Evolutionary conservation across 2,113 vertebrate species (phyloP).

Genomic region (Hippoglossus stenolepis): DNA sequence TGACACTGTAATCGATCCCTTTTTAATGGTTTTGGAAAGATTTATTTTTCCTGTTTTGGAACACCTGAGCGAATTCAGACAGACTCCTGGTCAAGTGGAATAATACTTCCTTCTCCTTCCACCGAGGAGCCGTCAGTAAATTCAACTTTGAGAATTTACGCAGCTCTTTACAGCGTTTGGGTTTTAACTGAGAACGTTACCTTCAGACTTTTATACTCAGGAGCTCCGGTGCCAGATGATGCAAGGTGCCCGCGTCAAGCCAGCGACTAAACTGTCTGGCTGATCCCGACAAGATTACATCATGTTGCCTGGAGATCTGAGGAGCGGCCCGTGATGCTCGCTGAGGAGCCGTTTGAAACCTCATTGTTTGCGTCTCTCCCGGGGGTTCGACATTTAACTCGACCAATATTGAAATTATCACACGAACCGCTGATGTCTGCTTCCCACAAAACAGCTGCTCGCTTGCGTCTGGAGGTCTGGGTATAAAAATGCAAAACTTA

Average conservation of each 20-base stretch:
- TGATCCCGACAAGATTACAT: conserved; percentile 45
- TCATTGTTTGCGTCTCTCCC: not conserved
- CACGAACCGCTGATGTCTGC: not conserved
- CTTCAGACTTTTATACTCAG: conserved; percentile 50
- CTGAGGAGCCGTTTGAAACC: conserved; percentile 17
- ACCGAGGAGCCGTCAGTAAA: conserved; percentile 21
- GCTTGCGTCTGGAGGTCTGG: conserved; percentile 22
- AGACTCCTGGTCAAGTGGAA: conserved; percentile 20
- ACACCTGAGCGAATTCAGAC: conserved; percentile 30
- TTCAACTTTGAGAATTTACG: conserved; percentile 36
- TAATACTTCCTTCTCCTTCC: conserved; percentile 29
- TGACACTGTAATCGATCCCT: conserved; percentile 53
- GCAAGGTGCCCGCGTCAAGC: conserved; percentile 39
- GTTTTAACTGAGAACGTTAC: conserved; percentile 13
- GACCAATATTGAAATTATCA: conserved; percentile 31
- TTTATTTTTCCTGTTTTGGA: conserved; percentile 51
- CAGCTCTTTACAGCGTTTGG: conserved; percentile 30
- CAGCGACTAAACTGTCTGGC: conserved; percentile 35
- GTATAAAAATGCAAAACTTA: conserved; percentile 8
- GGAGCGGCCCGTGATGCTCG: conserved; percentile 23
- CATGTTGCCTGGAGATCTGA: conserved; percentile 27
- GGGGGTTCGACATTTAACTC: conserved; percentile 12
- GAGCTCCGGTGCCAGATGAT: conserved; percentile 56
- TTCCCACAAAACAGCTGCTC: conserved; percentile 28
- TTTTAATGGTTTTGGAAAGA: conserved; percentile 55